phyloP scores from a whole-genome alignment of 2,888 invertebrate genomes.

The Myopa tessellatipennis region DNA sequence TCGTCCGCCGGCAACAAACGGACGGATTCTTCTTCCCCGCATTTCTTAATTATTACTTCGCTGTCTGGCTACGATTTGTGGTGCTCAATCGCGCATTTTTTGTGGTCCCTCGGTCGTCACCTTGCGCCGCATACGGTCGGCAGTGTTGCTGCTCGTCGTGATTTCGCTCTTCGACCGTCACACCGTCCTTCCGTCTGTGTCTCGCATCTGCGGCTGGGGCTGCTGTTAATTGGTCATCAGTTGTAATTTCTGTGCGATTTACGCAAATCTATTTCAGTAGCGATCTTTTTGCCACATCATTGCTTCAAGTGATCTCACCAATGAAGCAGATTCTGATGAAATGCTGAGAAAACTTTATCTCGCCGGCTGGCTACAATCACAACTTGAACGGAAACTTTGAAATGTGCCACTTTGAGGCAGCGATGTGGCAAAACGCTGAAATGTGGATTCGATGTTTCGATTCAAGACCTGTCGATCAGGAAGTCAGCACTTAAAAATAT shows the following conservation, averaged over 20 bases:
- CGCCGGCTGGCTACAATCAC: too few species aligned
- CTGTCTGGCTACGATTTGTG: neutral
- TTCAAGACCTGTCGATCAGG: too few species aligned
- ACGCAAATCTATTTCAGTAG: slow-evolving; percentile 19
- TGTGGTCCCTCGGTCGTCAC: neutral
- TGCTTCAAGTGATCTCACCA: neutral
- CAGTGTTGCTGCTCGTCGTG: neutral
- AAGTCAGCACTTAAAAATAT: too few species aligned
- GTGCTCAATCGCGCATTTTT: slow-evolving; percentile 7
- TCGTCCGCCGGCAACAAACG: too few species aligned
- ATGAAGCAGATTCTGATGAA: neutral
- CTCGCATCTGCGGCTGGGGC: neutral
- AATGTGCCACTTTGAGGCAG: too few species aligned
- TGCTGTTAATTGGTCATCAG: slow-evolving; percentile 34
- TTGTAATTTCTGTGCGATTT: slow-evolving; percentile 25
- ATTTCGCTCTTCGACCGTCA: neutral
- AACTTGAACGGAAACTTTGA: too few species aligned
- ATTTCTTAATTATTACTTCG: slow-evolving; percentile 2
- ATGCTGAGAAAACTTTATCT: too few species aligned
- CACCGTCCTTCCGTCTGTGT: neutral
- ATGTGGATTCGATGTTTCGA: too few species aligned
- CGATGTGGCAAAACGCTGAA: too few species aligned
- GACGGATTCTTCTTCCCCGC: neutral
- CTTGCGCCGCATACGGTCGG: too few species aligned
- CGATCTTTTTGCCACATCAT: slow-evolving; percentile 23